Evolutionary conservation across 1,140 invertebrate species (phyloP).

Genomic region (Sogatella furcifera): DNA sequence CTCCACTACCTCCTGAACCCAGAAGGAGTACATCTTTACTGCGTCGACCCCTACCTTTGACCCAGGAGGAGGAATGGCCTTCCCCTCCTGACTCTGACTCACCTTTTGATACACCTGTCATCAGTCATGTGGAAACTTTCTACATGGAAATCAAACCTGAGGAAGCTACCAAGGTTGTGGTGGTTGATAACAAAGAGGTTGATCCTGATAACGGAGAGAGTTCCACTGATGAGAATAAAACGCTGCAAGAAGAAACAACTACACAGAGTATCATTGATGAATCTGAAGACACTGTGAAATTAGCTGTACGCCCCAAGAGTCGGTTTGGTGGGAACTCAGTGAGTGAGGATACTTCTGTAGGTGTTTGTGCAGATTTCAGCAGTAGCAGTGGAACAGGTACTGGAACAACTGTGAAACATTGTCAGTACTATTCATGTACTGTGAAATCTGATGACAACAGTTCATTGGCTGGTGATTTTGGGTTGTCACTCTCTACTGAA

Average conservation of each 20-base stretch:
- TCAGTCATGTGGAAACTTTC: slow-evolving; percentile 76
- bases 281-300: slow-evolving; percentile 55
- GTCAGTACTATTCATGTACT: slow-evolving; percentile 20
- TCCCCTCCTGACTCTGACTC: slow-evolving; percentile 60
- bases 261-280: slow-evolving; percentile 26
- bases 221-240: slow-evolving; percentile 27
- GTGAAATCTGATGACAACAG: slow-evolving; percentile 23
- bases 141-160: slow-evolving; percentile 65
- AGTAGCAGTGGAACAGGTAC: slow-evolving; percentile 35
- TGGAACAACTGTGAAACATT: slow-evolving; percentile 23
- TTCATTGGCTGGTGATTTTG: slow-evolving; percentile 24
- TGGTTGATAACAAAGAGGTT: slow-evolving; percentile 32
- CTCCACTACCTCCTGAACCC: slow-evolving; percentile 20
- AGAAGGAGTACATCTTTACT: slow-evolving; percentile 14
- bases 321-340: slow-evolving; percentile 45
- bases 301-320: slow-evolving; percentile 60
- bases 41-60: slow-evolving; percentile 27
- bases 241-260: slow-evolving; percentile 40
- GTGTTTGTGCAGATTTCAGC: slow-evolving; percentile 65
- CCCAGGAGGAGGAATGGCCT: slow-evolving; percentile 46
- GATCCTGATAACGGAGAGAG: slow-evolving; percentile 20
- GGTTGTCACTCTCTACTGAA: slow-evolving; percentile 23
- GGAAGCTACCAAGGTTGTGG: slow-evolving; percentile 53
- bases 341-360: slow-evolving; percentile 73
- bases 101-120: slow-evolving; percentile 45